Percentiles rank a stretch among this genome's conserved stretches.
phyloP scores from a whole-genome alignment of 2,113 vertebrate genomes.

The Hippocampus barbouri region DNA sequence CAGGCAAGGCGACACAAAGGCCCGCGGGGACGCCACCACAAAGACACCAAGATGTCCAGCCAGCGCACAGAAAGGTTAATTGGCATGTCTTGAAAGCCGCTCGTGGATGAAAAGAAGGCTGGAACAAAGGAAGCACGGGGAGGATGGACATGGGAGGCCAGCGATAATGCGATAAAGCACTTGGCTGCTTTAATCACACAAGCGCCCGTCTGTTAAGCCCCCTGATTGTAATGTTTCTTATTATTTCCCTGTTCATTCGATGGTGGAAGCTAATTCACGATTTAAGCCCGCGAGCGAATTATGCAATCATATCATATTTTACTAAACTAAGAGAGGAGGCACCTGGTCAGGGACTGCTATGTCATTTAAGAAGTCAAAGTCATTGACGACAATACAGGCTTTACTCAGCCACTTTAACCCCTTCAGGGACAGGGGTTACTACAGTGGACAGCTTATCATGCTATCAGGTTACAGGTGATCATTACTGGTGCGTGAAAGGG shows the following conservation, averaged over 20 bases:
- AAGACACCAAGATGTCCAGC: constrained; percentile 67
- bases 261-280: background rate
- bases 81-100: constrained; percentile 73
- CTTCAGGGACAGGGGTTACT: too few species aligned
- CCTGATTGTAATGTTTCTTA: constrained; percentile 38
- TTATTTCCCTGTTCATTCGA: constrained; percentile 30
- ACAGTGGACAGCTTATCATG: too few species aligned
- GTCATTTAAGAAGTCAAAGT: background rate
- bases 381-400: background rate
- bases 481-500: too few species aligned
- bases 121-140: constrained; percentile 69
- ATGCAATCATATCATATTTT: background rate
- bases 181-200: constrained; percentile 58
- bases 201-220: constrained; percentile 30
- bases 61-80: constrained; percentile 74
- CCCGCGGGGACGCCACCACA: constrained; percentile 59
- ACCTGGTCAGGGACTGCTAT: constrained; percentile 8
- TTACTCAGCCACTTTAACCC: background rate
- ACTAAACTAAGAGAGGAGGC: background rate
- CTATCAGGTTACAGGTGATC: too few species aligned
- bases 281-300: background rate
- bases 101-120: constrained; percentile 65
- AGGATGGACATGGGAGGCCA: constrained; percentile 61
- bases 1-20: constrained; percentile 62
- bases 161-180: constrained; percentile 70